A percentile compares a stretch with the other conserved stretches of the same genome.
These are phyloP conservation scores for Agrypnus murinus DNA, from an alignment of 2,888 invertebrate species.

Conservation along the genomic window DNA sequence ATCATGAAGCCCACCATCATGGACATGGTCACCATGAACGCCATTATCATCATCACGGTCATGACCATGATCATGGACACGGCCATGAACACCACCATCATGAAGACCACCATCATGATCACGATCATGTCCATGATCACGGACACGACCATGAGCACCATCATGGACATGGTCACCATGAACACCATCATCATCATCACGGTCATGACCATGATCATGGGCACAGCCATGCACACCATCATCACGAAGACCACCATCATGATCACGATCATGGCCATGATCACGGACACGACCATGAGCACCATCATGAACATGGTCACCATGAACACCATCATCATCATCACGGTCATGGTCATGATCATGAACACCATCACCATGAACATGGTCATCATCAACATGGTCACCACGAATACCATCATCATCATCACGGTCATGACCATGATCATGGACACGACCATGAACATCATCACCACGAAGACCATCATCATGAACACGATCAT, in stretches of 20 bases:
- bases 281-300: not conserved
- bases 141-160: not conserved
- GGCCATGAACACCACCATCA: slow-evolving; percentile 22
- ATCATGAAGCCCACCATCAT: not conserved
- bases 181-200: not conserved
- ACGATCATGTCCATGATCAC: not conserved
- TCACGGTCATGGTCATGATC: not conserved
- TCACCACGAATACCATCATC: not conserved
- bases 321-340: not conserved
- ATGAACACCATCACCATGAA: not conserved
- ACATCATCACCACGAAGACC: not conserved
- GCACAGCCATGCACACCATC: not conserved
- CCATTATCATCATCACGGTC: slow-evolving; percentile 30
- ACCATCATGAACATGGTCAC: not conserved
- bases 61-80: slow-evolving; percentile 52
- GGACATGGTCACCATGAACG: not conserved
- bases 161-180: not conserved
- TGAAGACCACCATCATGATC: not conserved
- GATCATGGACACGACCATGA: too few relatives aligned
- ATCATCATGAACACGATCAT: slow-evolving; percentile 2
- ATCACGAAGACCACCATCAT: not conserved
- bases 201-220: not conserved
- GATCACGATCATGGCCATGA: not conserved
- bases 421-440: not conserved
- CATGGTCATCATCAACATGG: not conserved